Evolutionary conservation across 2,888 invertebrate species (phyloP).

Genomic region (Drosophila birchii): DNA sequence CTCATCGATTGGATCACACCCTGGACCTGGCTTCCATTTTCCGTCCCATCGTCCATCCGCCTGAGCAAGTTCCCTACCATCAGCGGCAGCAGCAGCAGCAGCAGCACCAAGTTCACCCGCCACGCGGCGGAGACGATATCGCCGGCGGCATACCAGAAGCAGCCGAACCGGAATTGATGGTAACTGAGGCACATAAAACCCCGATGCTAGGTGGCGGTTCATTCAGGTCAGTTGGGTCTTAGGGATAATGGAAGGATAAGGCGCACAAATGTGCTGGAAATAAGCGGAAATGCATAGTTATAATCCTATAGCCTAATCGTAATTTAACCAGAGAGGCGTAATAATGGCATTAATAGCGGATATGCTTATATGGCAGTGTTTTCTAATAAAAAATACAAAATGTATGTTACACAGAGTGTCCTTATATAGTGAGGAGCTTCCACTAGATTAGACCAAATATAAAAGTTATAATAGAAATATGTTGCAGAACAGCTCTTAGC

Average conservation of each 20-base stretch:
- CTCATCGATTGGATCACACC: constrained; percentile 76
- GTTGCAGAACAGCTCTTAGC: too few species aligned
- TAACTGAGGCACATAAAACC: not conserved
- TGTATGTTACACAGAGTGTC: too few species aligned
- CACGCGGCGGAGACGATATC: not conserved
- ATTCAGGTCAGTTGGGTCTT: constrained; percentile 16
- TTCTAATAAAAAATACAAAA: too few species aligned
- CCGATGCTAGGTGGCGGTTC: not conserved
- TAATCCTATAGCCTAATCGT: not conserved
- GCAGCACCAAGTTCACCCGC: not conserved
- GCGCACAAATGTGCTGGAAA: not conserved
- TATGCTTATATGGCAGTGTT: too few species aligned
- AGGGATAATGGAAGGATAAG: not conserved
- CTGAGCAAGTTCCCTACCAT: constrained; percentile 3
- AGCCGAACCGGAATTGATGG: not conserved
- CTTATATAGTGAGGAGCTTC: too few species aligned
- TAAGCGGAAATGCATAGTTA: not conserved
- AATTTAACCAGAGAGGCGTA: too few species aligned
- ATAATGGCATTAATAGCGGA: too few species aligned
- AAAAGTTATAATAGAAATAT: too few species aligned
- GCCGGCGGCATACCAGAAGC: not conserved
- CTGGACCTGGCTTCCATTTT: constrained; percentile 81
- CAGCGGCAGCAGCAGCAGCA: constrained; percentile 8
- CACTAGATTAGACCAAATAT: too few species aligned
- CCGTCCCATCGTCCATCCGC: constrained; percentile 65